Base-by-base conservation (phyloP, 2,113 vertebrate genomes). In the Urocynchramus pylzowi region DNA sequence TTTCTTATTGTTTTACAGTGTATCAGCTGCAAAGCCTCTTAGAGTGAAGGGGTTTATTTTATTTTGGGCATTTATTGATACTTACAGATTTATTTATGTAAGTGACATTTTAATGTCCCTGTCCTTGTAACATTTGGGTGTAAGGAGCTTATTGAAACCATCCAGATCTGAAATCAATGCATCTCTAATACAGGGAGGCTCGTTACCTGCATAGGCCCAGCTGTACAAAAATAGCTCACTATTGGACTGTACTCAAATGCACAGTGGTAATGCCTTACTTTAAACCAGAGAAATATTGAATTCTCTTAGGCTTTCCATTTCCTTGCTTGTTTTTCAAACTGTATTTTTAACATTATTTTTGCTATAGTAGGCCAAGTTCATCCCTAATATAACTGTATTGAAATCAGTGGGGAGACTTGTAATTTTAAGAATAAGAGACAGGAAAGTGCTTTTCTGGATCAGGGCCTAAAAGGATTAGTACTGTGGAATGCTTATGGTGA, bases 381-480 rank as follows among this genome's bases (percentile, higher is more conserved):
- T 94, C 92, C 65, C 45, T 90, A 76, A 67, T 94, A 93, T 86
- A 94, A 92, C 93, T 92, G 64, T 84, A 89, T 31, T 90, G 92
- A 93, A 95, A 93, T 93, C 92, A 90, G 90, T 64, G 41, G 88
- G 83, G 88, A 96, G 64, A 84, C 80, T 87, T 93, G 90, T 92
- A 92, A 90, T 93, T 92, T 95, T 96, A 75, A 94, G 92, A 92
- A 82, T 87, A 95, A 95, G 86, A 94, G 60, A 78, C 76, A 56
- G 70, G 78, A 96, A 97, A 97, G 96, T 97, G 96, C 93, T 97
- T 95, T 97, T 83, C 88, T 96, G 96, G 96, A 97, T 95, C 76
- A 53, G 69, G 95, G 96, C 96, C 96, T 96, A 97, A 96, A 97
- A 97, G 93, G 92, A 96, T 97, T 97, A 95, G 96, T 93, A 41